Evolutionary conservation across 2,113 vertebrate genomes (phyloP).

Genomic region (Vidua macroura): DNA sequence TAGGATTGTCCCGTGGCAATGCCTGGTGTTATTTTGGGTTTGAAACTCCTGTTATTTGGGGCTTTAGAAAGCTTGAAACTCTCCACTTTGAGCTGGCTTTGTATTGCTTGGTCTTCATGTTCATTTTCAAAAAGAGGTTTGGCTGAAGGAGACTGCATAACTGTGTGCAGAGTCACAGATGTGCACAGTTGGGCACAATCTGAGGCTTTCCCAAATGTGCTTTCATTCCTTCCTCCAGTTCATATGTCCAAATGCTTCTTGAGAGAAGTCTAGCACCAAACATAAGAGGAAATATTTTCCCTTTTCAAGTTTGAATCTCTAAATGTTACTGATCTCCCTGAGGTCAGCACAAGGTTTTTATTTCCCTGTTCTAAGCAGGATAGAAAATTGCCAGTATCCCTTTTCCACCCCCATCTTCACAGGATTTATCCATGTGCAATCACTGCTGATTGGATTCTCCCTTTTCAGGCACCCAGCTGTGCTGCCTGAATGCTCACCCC

Average conservation of each 20-base stretch:
- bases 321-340: not conserved
- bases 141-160: not conserved
- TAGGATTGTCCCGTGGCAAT: not conserved
- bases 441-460: not conserved
- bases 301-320: not conserved
- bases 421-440: not conserved
- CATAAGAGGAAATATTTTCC: not conserved
- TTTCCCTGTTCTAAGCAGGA: not conserved
- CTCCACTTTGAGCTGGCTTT: not conserved
- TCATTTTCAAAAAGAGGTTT: not conserved
- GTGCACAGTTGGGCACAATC: not conserved
- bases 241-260: not conserved
- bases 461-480: not conserved
- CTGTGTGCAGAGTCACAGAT: not conserved
- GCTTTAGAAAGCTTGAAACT: not conserved
- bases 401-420: not conserved
- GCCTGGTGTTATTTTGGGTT: not conserved
- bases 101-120: not conserved
- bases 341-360: not conserved
- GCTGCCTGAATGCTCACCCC: not conserved
- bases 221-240: not conserved
- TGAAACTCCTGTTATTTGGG: not conserved
- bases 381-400: not conserved
- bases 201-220: slow-evolving; percentile 1
- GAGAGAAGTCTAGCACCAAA: not conserved